These are phyloP conservation scores for Drosophila pegasa DNA, from an alignment of 2,888 invertebrate species.

Conservation along the genomic window DNA sequence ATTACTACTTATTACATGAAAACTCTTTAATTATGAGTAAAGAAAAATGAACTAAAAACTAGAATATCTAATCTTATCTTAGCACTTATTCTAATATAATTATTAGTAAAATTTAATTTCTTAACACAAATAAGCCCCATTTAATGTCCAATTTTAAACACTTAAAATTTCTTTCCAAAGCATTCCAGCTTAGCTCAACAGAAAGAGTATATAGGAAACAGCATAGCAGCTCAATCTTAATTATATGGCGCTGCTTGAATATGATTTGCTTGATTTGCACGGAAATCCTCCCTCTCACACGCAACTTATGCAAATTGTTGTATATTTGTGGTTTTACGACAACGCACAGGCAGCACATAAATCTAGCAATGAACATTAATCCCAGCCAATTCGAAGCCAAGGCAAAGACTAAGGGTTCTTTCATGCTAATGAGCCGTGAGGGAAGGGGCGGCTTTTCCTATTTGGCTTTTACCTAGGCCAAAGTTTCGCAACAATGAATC, in stretches of 20 bases:
- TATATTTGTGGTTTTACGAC: slow-evolving; percentile 70
- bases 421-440: slow-evolving; percentile 65
- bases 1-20: no score
- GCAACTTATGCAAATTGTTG: slow-evolving; percentile 69
- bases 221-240: not conserved
- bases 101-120: no score
- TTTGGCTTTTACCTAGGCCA: slow-evolving; percentile 52
- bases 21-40: no score
- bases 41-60: no score
- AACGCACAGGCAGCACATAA: slow-evolving; percentile 63
- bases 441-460: not conserved
- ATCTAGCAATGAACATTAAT: slow-evolving; percentile 63
- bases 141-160: not conserved
- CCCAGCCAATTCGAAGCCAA: slow-evolving; percentile 39
- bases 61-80: no score
- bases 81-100: no score
- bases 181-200: not conserved
- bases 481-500: slow-evolving; percentile 67
- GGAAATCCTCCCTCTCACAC: not conserved
- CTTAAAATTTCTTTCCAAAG: not conserved
- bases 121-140: not conserved
- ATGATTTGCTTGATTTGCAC: not conserved
- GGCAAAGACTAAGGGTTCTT: slow-evolving; percentile 60
- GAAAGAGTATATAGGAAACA: not conserved
- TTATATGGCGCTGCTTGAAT: not conserved